Evolutionary conservation across 2,113 vertebrate genomes (phyloP).

Genomic region (Gorilla gorilla): DNA sequence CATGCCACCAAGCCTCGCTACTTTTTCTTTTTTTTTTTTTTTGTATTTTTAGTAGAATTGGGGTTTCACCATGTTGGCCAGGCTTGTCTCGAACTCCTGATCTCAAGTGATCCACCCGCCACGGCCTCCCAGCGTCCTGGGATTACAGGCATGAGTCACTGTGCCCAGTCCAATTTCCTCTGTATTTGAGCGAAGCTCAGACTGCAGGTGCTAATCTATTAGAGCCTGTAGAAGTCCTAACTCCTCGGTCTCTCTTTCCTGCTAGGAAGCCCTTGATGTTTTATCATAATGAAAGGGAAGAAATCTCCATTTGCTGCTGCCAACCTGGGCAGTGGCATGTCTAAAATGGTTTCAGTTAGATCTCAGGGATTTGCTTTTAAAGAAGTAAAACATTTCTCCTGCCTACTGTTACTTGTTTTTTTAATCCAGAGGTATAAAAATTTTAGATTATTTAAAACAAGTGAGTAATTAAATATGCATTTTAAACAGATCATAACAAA

Average conservation of each 20-base stretch:
- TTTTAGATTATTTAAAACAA: not conserved
- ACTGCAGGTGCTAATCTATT: not conserved
- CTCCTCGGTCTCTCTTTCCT: not conserved
- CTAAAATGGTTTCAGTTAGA: not conserved
- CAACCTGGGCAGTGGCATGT: not conserved
- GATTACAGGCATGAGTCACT: too few species aligned
- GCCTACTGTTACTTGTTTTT: not conserved
- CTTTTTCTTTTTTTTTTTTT: too few species aligned
- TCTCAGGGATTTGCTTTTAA: not conserved
- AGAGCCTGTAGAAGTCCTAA: not conserved
- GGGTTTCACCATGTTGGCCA: too few species aligned
- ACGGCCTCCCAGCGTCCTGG: too few species aligned
- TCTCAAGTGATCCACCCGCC: too few species aligned
- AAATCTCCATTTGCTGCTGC: not conserved
- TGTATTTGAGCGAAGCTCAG: not conserved
- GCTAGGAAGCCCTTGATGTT: not conserved
- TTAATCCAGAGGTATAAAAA: not conserved
- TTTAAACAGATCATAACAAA: not conserved
- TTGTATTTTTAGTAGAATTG: too few species aligned
- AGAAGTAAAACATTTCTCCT: not conserved
- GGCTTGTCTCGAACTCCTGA: too few species aligned
- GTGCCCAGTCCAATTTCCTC: not conserved
- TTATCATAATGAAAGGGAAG: not conserved
- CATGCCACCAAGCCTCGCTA: too few species aligned
- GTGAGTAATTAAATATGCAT: not conserved